A percentile compares a stretch with the other conserved stretches of the same genome.
These are phyloP conservation scores for Isoperla grammatica DNA, from an alignment of 2,888 invertebrate species.

Conservation along the genomic window DNA sequence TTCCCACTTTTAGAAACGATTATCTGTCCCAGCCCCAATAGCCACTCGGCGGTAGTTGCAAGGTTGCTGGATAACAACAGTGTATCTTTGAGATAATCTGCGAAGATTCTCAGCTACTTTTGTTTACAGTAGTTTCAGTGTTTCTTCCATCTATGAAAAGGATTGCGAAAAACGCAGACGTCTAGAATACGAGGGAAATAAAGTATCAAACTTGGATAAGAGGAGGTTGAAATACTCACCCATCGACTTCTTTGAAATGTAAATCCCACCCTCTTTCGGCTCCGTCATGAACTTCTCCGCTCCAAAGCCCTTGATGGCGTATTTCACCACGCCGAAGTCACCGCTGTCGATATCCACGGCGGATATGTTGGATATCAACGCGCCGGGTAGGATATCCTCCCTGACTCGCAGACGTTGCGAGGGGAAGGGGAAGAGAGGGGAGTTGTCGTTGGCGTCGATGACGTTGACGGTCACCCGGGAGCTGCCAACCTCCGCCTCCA, in stretches of 20 bases:
- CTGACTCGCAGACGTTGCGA: slow-evolving; percentile 57
- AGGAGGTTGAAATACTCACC: no score
- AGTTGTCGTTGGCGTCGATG: slow-evolving; percentile 73
- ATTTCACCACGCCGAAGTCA: slow-evolving; percentile 63
- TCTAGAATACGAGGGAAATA: no score
- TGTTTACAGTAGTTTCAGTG: no score
- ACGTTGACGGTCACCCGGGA: slow-evolving; percentile 59
- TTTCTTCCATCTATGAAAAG: no score
- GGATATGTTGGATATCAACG: slow-evolving; percentile 57
- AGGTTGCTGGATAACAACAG: no score
- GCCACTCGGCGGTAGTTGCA: no score
- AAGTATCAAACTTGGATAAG: no score
- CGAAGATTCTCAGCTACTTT: no score
- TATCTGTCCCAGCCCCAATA: no score
- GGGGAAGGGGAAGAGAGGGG: slow-evolving; percentile 59
- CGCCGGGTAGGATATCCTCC: slow-evolving; percentile 59
- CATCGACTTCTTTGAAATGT: slow-evolving; percentile 45
- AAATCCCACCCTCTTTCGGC: slow-evolving; percentile 59
- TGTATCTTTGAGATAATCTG: no score
- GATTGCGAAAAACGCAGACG: no score
- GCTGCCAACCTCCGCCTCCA: slow-evolving; percentile 48
- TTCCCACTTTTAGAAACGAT: no score
- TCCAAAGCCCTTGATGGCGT: slow-evolving; percentile 71
- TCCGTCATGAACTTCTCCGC: slow-evolving; percentile 70
- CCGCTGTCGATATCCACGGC: slow-evolving; percentile 71